These are phyloP conservation scores for Passer domesticus DNA, from an alignment of 2,113 vertebrate genomes.

Conservation along the genomic window DNA sequence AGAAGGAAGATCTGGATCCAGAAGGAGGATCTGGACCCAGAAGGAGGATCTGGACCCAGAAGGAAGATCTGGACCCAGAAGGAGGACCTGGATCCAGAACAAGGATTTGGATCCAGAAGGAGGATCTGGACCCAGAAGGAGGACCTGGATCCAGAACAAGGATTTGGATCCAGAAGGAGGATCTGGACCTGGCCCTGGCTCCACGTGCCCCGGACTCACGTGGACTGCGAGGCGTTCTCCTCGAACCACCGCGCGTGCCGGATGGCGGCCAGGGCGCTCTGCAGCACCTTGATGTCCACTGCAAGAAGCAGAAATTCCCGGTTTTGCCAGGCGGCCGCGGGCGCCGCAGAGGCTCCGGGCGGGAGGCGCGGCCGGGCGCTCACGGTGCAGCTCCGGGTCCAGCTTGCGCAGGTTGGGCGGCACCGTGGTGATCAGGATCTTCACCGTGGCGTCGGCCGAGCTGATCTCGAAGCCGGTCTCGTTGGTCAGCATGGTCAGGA, in stretches of 20 bases:
- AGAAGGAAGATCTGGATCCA: no score
- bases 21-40: no score
- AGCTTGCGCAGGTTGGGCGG: constrained; percentile 96
- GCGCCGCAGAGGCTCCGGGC: rapidly evolving
- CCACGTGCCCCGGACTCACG: constrained; percentile 73
- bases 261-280: constrained; percentile 95
- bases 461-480: constrained; percentile 97
- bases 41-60: rapidly evolving
- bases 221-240: constrained; percentile 96
- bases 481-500: constrained; percentile 95
- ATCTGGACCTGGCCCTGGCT: rapidly evolving
- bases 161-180: no score
- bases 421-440: constrained; percentile 96
- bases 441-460: constrained; percentile 92
- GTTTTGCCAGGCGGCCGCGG: rapidly evolving
- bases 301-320: background rate
- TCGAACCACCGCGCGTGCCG: constrained; percentile 97
- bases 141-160: rapidly evolving
- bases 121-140: rapidly evolving
- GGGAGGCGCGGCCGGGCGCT: background rate
- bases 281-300: constrained; percentile 99
- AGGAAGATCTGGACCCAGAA: no score
- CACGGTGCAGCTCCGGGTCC: constrained; percentile 93
- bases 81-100: rapidly evolving
- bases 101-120: no score